Conservation (phyloP, 2,797 vertebrate species). For the Margarornis squamiger region DNA sequence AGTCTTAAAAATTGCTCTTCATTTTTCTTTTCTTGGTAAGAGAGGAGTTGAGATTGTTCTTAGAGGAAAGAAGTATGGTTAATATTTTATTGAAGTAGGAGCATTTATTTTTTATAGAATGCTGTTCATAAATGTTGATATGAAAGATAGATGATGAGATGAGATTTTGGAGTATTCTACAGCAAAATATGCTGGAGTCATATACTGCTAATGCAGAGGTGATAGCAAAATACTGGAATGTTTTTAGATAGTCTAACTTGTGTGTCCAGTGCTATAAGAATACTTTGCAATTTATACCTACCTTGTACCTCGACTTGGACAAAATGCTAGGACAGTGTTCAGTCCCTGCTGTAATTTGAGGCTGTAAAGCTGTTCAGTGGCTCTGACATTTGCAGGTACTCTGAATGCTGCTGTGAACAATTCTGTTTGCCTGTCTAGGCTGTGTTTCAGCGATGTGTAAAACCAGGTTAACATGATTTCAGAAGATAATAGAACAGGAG, state of each 20-base stretch:
- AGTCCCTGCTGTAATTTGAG: neutral
- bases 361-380: neutral
- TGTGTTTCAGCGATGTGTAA: neutral
- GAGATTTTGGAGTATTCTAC: constrained; percentile 53
- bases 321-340: neutral
- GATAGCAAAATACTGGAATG: neutral
- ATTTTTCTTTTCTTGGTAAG: constrained; percentile 61
- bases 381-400: neutral
- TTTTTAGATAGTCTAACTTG: neutral
- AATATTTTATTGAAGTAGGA: constrained; percentile 31
- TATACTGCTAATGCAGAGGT: neutral
- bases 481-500: neutral
- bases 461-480: neutral
- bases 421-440: neutral
- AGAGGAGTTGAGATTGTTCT: constrained; percentile 61
- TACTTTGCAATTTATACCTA: neutral
- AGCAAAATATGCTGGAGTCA: neutral
- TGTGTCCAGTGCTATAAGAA: neutral
- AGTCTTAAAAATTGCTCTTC: neutral
- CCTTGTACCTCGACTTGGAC: neutral
- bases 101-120: constrained; percentile 67
- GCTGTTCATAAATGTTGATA: constrained; percentile 27
- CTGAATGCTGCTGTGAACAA: neutral
- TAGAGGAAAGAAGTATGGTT: neutral
- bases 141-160: constrained; percentile 40